These are phyloP conservation scores for Protomyctophum bolini DNA, from an alignment of 2,113 vertebrate genomes.

Conservation along the genomic window DNA sequence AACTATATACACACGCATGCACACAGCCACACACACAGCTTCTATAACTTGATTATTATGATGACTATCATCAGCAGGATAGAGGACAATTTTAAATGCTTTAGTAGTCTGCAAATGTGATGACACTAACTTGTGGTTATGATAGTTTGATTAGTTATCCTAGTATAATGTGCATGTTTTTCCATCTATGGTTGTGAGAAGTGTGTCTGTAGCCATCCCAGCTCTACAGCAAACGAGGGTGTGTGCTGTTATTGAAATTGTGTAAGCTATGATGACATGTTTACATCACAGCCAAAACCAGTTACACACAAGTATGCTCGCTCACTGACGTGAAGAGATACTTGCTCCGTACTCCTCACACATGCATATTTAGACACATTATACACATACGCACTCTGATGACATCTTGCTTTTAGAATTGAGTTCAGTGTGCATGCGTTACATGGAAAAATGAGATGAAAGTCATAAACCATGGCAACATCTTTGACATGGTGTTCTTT, in stretches of 20 bases:
- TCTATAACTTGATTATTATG: neutral
- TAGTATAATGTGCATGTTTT: constrained; percentile 16
- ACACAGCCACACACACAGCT: too few relatives aligned
- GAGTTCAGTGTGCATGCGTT: constrained; percentile 67
- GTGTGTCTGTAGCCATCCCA: neutral
- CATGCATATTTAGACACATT: constrained; percentile 36
- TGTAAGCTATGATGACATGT: neutral
- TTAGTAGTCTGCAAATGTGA: constrained; percentile 49
- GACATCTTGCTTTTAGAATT: constrained; percentile 47
- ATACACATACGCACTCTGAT: constrained; percentile 30
- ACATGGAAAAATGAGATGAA: constrained; percentile 86
- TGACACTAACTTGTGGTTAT: constrained; percentile 26
- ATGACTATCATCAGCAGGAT: neutral
- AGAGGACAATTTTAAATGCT: constrained; percentile 26
- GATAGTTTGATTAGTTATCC: constrained; percentile 25
- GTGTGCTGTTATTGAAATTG: constrained; percentile 13
- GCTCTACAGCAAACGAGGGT: neutral
- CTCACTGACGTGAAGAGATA: constrained; percentile 50
- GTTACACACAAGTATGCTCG: constrained; percentile 25
- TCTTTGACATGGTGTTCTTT: constrained; percentile 71
- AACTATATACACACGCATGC: too few relatives aligned
- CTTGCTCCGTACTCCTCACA: constrained; percentile 38
- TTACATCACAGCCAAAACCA: constrained; percentile 42
- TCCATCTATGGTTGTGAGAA: neutral
- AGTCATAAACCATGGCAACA: constrained; percentile 72